Evolutionary conservation across 1,140 invertebrate species (phyloP).

Genomic region (Caenorhabditis brenneri): DNA sequence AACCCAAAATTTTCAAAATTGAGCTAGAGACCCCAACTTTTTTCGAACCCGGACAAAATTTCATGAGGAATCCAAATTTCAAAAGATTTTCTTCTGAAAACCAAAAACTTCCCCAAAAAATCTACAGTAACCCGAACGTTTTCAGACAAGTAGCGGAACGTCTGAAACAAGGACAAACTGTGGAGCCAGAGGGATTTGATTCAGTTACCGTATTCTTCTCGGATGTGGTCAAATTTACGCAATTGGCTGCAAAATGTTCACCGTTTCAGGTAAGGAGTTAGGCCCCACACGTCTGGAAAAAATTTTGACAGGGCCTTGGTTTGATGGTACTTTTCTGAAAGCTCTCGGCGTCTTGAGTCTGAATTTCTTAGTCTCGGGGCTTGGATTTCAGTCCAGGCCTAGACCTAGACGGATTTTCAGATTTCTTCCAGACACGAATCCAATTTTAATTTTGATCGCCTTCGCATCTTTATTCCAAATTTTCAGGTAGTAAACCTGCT

Average conservation of each 20-base stretch:
- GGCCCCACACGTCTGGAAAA: too few species aligned
- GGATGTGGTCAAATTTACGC: constrained; percentile 94
- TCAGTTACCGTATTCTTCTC: constrained; percentile 78
- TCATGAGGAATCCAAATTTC: neutral
- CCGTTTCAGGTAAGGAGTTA: constrained; percentile 71
- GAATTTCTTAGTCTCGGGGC: neutral
- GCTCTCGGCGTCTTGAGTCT: too few species aligned
- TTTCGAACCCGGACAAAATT: neutral
- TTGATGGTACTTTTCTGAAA: neutral
- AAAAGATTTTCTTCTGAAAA: too few species aligned
- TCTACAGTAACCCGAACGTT: neutral
- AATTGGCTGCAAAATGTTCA: constrained; percentile 79
- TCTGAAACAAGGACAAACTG: constrained; percentile 84
- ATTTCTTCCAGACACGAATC: too few species aligned
- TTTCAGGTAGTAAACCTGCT: constrained; percentile 86
- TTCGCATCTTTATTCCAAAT: neutral
- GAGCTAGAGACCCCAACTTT: neutral
- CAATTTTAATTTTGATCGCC: too few species aligned
- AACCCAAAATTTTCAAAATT: neutral
- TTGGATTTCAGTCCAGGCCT: too few species aligned
- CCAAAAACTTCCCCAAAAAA: neutral
- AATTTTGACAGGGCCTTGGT: neutral
- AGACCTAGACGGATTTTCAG: too few species aligned
- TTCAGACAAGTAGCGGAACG: constrained; percentile 77
- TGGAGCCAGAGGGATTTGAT: constrained; percentile 89